These are phyloP conservation scores for Muscidifurax raptorellus DNA, from an alignment of 1,140 invertebrate genomes.

Conservation along the genomic window DNA sequence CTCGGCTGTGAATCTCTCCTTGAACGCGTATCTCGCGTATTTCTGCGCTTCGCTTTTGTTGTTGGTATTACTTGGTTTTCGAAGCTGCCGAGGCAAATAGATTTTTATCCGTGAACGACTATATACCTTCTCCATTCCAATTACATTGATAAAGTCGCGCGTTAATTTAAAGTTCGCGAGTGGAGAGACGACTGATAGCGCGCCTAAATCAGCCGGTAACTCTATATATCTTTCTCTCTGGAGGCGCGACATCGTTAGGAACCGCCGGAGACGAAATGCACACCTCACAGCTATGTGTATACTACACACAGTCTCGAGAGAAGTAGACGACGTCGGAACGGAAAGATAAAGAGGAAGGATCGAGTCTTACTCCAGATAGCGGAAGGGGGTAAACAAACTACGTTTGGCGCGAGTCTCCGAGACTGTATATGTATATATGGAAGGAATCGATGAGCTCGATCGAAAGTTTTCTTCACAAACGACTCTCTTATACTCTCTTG, in stretches of 20 bases:
- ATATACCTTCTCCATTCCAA: not conserved
- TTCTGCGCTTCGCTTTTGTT: too few species aligned
- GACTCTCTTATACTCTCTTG: not conserved
- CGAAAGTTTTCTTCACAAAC: too few species aligned
- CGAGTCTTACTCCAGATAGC: not conserved
- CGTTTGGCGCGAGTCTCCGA: not conserved
- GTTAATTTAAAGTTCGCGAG: slow-evolving; percentile 32
- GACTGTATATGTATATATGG: not conserved
- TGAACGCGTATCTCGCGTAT: not conserved
- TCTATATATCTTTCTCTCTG: slow-evolving; percentile 7
- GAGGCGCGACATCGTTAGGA: not conserved
- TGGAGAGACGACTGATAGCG: not conserved
- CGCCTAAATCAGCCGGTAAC: slow-evolving; percentile 13
- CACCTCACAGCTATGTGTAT: too few species aligned
- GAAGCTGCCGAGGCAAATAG: not conserved
- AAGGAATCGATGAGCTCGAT: not conserved
- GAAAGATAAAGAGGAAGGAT: slow-evolving; percentile 31
- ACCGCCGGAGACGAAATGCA: not conserved
- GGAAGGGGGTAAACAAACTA: not conserved
- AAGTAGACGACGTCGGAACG: not conserved
- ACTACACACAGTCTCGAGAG: too few species aligned
- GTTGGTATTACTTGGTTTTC: too few species aligned
- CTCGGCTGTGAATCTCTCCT: not conserved
- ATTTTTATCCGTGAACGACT: too few species aligned
- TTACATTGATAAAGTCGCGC: slow-evolving; percentile 17